These are phyloP conservation scores for Helarctos malayanus DNA, from an alignment of 2,797 vertebrate genomes.

Conservation along the genomic window DNA sequence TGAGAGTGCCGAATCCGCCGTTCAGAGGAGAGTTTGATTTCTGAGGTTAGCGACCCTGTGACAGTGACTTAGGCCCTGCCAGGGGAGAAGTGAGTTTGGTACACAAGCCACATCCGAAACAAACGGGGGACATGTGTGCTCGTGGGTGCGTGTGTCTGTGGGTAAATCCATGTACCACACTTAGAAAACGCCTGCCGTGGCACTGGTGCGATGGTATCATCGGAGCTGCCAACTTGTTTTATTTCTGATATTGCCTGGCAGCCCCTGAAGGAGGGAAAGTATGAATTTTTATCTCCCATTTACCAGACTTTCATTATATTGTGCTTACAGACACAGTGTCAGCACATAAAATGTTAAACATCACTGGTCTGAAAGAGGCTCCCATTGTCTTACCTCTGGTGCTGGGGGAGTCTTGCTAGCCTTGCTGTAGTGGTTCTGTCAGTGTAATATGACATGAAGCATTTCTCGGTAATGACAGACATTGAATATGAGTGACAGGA, in stretches of 20 bases:
- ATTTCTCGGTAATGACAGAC: slow-evolving; percentile 91
- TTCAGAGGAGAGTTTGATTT: slow-evolving; percentile 13
- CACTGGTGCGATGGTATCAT: neutral
- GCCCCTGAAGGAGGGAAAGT: slow-evolving; percentile 86
- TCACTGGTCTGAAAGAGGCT: slow-evolving; percentile 86
- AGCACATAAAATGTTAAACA: slow-evolving; percentile 89
- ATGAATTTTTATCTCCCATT: slow-evolving; percentile 87
- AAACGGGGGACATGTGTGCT: accelerated
- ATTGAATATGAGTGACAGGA: slow-evolving; percentile 91
- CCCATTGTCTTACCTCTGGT: slow-evolving; percentile 83
- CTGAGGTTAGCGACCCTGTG: neutral
- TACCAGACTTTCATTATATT: slow-evolving; percentile 80
- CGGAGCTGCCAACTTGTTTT: slow-evolving; percentile 83
- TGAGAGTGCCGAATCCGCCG: neutral
- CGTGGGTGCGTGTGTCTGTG: accelerated
- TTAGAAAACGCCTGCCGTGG: neutral
- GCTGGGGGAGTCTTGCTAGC: slow-evolving; percentile 87
- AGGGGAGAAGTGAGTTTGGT: slow-evolving; percentile 34
- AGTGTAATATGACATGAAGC: slow-evolving; percentile 90
- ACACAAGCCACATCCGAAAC: neutral
- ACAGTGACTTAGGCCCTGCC: neutral
- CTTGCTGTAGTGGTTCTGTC: slow-evolving; percentile 86
- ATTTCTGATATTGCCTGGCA: slow-evolving; percentile 82
- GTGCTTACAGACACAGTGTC: slow-evolving; percentile 85
- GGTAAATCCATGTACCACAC: accelerated